A percentile compares a stretch with the other conserved stretches of the same genome.
phyloP scores from a whole-genome alignment of 2,113 vertebrate genomes.

The Podiceps cristatus region DNA sequence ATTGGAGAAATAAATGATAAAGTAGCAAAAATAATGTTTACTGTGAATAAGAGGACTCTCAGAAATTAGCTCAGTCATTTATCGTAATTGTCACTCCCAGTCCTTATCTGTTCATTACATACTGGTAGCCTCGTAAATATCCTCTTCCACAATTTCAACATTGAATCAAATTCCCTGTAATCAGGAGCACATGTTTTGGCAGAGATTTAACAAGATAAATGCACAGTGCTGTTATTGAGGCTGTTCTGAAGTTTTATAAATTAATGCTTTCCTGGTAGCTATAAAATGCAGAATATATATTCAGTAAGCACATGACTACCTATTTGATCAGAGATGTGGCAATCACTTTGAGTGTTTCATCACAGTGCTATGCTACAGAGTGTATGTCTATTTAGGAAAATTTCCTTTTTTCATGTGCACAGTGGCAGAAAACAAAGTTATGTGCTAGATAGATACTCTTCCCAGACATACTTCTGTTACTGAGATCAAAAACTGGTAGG shows the following conservation, averaged over 20 bases:
- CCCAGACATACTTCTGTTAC: neutral
- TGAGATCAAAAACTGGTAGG: neutral
- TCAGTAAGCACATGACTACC: neutral
- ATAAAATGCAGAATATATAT: neutral
- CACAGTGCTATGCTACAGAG: neutral
- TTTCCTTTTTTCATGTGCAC: neutral
- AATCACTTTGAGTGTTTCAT: neutral
- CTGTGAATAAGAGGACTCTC: neutral
- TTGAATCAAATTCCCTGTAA: neutral
- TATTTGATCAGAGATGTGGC: neutral
- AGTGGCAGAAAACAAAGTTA: neutral
- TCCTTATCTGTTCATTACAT: neutral
- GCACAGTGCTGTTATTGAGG: neutral
- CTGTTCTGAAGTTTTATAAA: conserved; percentile 8
- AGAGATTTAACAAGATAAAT: conserved; percentile 25
- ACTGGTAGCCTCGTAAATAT: conserved; percentile 2
- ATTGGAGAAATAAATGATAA: neutral
- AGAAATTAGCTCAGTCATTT: neutral
- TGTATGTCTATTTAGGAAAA: neutral
- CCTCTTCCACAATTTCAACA: neutral
- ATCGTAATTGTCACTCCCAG: neutral
- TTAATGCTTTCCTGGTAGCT: neutral
- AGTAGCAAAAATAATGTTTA: neutral
- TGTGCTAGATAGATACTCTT: neutral
- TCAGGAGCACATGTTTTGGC: conserved; percentile 23